Evolutionary conservation across 2,113 vertebrate species (phyloP), one percentile per base, ranked within the genome.

Genomic region (Taxidea taxus): DNA sequence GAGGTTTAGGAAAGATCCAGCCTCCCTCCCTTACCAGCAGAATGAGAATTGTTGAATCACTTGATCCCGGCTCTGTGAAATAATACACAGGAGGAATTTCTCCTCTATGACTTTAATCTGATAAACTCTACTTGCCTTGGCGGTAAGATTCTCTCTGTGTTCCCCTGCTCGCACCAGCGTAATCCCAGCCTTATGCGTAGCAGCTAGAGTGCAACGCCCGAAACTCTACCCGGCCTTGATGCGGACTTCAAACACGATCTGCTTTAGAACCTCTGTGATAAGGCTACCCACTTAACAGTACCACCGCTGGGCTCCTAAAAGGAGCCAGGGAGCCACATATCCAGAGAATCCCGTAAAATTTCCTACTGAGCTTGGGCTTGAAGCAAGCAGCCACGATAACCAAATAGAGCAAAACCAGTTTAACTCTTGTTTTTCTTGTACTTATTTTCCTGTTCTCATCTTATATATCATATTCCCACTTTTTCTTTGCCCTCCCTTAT

Each of bases 51-150:
- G 83, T 58, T 88, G 94, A 91, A 66, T 93, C 54, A 39, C 56
- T 97, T 95, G 86, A 94, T 98, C 62, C 78, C 3, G 34, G 81
- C 39, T 97, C 84, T 94, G 56, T 90, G 68, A 91, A 95, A 84
- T 94, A 96, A 95, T 87, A 47, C 91, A 93, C 62, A 62, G 66
- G 80, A 97, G 86, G 68, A 86, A 89, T 91, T 96, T 95, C 93
- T 95, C 83, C 77, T 95, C 72, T 95, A 66, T 90, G 39, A 93
- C 47, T 72, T 94, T 95, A 95, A 91, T 97, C 88, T 86, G 86
- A 77, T 93, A 95, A 94, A 90, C 37, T 60, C 44, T 72, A 2
- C 49, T 92, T 90, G 81, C 81, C 77, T 25, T 92, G 64, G 31
- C 18, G 1, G 31, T 86, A 66, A 78, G 47, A 78, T 77, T 90